Conservation (phyloP, 2,797 vertebrate genomes). For the Rhinoraja longicauda region DNA sequence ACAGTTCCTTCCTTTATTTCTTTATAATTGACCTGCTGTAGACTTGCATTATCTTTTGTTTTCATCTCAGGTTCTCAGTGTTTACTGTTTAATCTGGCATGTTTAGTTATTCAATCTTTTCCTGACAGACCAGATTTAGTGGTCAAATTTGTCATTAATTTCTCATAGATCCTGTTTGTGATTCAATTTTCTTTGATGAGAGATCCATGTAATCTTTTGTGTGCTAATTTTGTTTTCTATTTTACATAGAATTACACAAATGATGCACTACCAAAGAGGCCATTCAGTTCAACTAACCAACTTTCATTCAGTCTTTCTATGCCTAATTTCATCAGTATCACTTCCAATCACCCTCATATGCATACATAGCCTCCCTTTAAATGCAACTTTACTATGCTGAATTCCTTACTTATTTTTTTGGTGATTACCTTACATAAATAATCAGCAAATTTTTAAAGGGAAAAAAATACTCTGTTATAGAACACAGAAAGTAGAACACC, state of each 20-base stretch:
- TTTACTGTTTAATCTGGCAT: neutral
- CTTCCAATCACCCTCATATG: no score
- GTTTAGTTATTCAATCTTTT: neutral
- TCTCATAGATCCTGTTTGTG: neutral
- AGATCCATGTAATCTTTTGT: neutral
- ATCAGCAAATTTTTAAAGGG: no score
- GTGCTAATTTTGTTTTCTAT: constrained; percentile 15
- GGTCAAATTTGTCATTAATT: neutral
- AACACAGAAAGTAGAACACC: no score
- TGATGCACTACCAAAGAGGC: no score
- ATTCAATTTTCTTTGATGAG: neutral
- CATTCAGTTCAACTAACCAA: no score
- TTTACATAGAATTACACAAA: neutral
- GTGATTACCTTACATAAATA: no score
- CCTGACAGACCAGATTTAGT: neutral
- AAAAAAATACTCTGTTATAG: no score
- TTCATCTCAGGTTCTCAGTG: neutral
- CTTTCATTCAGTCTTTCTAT: no score
- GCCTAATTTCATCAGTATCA: no score
- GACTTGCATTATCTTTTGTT: neutral
- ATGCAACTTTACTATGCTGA: no score
- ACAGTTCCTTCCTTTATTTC: neutral
- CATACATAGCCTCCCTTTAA: no score
- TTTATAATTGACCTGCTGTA: neutral
- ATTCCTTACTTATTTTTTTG: no score